A percentile compares a stretch with the other conserved stretches of the same genome.
Conservation (phyloP, 2,888 invertebrate genomes). For the Yponomeuta sedellus region DNA sequence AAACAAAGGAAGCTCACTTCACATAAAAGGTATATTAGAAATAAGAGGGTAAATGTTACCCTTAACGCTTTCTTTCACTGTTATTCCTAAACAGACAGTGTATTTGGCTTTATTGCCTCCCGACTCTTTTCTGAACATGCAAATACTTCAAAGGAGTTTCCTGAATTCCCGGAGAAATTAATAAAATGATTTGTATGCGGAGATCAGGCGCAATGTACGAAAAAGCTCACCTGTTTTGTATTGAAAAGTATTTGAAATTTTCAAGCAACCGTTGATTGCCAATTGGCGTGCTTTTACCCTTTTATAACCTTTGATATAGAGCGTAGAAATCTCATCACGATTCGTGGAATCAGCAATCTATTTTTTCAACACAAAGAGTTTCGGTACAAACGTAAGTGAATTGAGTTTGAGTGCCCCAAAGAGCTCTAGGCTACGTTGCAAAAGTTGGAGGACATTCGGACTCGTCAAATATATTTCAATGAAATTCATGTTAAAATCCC, state of each 20-base stretch:
- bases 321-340: background rate
- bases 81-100: no score
- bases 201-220: background rate
- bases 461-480: no score
- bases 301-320: background rate
- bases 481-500: no score
- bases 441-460: no score
- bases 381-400: background rate
- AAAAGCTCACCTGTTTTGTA: background rate
- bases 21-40: no score
- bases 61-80: no score
- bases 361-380: background rate
- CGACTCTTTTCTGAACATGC: background rate
- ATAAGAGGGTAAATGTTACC: no score
- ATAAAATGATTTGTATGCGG: background rate
- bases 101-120: background rate
- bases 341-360: background rate
- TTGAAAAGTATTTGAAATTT: conserved; percentile 2
- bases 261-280: background rate
- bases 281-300: background rate
- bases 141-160: background rate
- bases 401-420: no score
- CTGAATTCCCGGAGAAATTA: background rate
- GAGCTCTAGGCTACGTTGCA: no score
- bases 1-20: background rate